phyloP scores from a whole-genome alignment of 2,797 vertebrate species.

The Paedocypris micromegethes region DNA sequence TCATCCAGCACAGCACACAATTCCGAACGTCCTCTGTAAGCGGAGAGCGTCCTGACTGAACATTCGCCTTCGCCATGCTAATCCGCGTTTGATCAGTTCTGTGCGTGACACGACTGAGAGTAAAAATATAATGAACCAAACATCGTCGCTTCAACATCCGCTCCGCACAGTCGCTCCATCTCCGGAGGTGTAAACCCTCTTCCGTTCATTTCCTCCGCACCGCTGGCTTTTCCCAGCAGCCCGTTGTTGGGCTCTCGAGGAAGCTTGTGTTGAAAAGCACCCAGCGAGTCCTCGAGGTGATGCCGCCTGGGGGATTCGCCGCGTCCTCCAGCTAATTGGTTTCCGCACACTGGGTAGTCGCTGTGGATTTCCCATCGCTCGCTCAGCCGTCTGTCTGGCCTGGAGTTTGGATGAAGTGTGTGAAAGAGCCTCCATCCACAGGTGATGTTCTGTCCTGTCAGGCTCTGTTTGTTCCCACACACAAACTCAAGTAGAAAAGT shows the following conservation, averaged over 20 bases:
- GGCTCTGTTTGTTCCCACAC: conserved; percentile 10
- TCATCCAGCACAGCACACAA: no score
- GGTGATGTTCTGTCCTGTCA: neutral
- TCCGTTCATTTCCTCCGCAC: neutral
- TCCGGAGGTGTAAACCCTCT: neutral
- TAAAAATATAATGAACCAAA: no score
- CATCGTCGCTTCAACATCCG: no score
- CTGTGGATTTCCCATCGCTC: no score
- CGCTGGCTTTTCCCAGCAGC: neutral
- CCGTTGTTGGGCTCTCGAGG: conserved; percentile 22
- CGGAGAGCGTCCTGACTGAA: no score
- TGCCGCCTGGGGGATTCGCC: conserved; percentile 4
- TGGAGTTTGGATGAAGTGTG: conserved; percentile 7
- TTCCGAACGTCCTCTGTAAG: no score
- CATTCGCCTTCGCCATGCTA: no score
- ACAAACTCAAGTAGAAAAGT: neutral
- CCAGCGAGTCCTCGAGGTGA: conserved; percentile 13
- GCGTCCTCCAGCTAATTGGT: conserved; percentile 19
- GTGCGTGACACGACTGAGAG: no score
- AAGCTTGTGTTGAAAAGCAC: conserved; percentile 1
- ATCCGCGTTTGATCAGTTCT: no score
- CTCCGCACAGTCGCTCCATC: no score
- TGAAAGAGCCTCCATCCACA: conserved; percentile 10
- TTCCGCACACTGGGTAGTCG: neutral
- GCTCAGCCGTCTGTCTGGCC: conserved; percentile 4